Evolutionary conservation across 2,888 invertebrate genomes (phyloP).

Genomic region (Xylophagus ater): DNA sequence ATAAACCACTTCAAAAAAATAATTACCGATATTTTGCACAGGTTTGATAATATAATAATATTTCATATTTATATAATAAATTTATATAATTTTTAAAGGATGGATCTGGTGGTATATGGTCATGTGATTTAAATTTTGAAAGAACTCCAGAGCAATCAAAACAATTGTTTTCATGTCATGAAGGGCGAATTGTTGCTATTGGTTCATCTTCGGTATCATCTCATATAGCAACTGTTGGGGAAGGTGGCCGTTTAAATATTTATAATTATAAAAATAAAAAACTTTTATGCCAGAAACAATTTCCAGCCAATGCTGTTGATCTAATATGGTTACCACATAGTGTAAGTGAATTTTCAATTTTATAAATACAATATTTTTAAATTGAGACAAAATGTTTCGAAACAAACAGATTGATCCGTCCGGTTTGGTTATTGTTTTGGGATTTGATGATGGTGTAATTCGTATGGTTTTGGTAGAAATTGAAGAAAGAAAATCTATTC

Average conservation of each 20-base stretch:
- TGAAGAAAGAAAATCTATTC: not conserved
- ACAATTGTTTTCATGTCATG: conserved; percentile 56
- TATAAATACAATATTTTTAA: no score
- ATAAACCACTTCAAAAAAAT: conserved; percentile 36
- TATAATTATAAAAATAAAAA: conserved; percentile 54
- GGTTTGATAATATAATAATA: conserved; percentile 46
- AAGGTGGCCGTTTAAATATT: conserved; percentile 60
- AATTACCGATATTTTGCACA: conserved; percentile 59
- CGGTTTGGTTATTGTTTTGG: conserved; percentile 55
- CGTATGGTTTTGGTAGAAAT: conserved; percentile 41
- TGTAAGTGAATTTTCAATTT: conserved; percentile 34
- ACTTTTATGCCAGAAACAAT: conserved; percentile 51
- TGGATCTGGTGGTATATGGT: conserved; percentile 74
- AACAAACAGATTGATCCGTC: conserved; percentile 52
- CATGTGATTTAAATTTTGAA: conserved; percentile 51
- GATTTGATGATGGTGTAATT: conserved; percentile 61
- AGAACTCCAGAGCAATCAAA: conserved; percentile 37
- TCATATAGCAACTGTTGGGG: conserved; percentile 60
- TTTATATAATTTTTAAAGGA: conserved; percentile 51
- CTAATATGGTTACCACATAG: conserved; percentile 60
- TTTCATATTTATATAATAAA: no score
- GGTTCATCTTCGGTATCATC: conserved; percentile 57
- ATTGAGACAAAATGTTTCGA: conserved; percentile 12
- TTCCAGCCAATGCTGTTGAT: conserved; percentile 45
- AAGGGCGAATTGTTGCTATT: conserved; percentile 60